Evolutionary conservation across 37 sponge, comb jelly and placozoan genomes (phyloP).

Genomic region (Amphimedon queenslandica): DNA sequence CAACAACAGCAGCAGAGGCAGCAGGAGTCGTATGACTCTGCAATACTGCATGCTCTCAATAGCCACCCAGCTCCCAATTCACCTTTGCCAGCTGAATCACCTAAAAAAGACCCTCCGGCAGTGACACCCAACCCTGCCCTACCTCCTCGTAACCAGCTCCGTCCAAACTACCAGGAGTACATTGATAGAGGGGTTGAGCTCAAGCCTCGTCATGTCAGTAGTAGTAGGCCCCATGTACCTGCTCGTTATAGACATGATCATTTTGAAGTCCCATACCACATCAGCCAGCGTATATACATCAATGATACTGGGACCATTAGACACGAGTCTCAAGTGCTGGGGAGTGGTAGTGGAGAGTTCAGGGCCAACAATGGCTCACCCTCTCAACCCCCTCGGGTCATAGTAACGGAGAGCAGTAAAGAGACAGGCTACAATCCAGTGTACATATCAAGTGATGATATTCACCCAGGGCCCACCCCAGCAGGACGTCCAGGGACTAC

Average conservation of each 20-base stretch:
- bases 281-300: constrained; percentile 36
- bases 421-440: not conserved
- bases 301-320: constrained; percentile 31
- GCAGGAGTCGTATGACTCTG: not conserved
- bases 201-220: not conserved
- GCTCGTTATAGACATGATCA: not conserved
- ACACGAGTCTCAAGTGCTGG: constrained; percentile 21
- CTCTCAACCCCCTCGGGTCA: not conserved
- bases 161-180: constrained; percentile 3
- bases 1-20: not conserved
- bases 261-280: constrained; percentile 36
- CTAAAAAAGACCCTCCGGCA: not conserved
- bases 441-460: not conserved
- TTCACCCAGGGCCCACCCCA: not conserved
- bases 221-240: not conserved
- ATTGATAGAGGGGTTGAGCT: too few species aligned
- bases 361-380: not conserved
- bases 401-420: not conserved
- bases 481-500: not conserved
- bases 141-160: constrained; percentile 23
- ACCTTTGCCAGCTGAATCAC: not conserved
- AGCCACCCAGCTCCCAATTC: not conserved
- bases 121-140: not conserved
- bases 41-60: not conserved
- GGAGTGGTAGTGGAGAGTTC: constrained; percentile 4